phyloP scores from a whole-genome alignment of 2,797 vertebrate genomes.

The Chelonia mydas region DNA sequence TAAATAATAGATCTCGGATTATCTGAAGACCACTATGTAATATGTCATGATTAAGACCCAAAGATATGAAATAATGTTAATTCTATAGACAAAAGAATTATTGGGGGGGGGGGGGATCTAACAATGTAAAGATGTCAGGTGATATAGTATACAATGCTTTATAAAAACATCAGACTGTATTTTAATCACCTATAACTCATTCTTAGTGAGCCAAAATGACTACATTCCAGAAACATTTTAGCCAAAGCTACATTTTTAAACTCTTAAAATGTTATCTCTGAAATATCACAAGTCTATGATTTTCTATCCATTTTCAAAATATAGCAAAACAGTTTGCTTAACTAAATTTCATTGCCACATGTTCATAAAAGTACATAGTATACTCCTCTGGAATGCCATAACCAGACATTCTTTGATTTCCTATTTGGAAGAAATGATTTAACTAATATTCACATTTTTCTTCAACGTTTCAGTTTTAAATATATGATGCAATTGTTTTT shows the following conservation, averaged over 20 bases:
- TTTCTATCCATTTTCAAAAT: constrained; percentile 58
- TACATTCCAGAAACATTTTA: constrained; percentile 52
- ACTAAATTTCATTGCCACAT: neutral
- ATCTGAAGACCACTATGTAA: neutral
- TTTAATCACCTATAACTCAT: neutral
- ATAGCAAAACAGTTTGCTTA: constrained; percentile 33
- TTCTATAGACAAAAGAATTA: neutral
- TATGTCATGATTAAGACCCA: neutral
- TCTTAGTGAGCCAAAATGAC: constrained; percentile 47
- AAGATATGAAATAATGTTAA: constrained; percentile 13
- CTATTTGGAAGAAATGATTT: constrained; percentile 24
- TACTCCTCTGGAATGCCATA: neutral
- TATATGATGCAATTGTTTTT: neutral
- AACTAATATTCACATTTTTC: constrained; percentile 9
- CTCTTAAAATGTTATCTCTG: constrained; percentile 48
- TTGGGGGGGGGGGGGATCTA: neutral
- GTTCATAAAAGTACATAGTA: fast-evolving
- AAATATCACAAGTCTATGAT: constrained; percentile 37
- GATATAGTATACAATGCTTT: neutral
- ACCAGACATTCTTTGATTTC: neutral
- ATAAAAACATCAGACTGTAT: neutral
- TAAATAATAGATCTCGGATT: neutral
- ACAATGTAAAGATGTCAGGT: constrained; percentile 6
- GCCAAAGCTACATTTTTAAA: constrained; percentile 59
- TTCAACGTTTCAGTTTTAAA: neutral